These are phyloP conservation scores for human DNA, from an alignment of 2,113 vertebrate species.

Conservation along the genomic window DNA sequence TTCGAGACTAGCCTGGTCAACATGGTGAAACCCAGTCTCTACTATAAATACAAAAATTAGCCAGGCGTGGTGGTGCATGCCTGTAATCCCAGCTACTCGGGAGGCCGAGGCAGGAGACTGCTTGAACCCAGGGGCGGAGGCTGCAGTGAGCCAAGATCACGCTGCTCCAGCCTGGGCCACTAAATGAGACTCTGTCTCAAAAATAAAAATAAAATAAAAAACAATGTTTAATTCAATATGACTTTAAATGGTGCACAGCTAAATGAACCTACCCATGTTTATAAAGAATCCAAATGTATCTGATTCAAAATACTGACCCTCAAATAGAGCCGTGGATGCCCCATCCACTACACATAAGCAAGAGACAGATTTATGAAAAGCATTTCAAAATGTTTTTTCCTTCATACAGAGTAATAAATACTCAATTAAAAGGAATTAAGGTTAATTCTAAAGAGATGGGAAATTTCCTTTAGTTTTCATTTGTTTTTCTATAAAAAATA, in stretches of 20 bases:
- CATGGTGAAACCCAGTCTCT: too few species aligned
- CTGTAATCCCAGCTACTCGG: too few species aligned
- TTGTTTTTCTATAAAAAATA: neutral
- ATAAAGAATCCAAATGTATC: constrained; percentile 16
- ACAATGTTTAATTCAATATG: constrained; percentile 23
- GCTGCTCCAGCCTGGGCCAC: too few species aligned
- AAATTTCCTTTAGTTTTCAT: constrained; percentile 14
- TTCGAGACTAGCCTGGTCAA: too few species aligned
- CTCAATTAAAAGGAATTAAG: constrained; percentile 24
- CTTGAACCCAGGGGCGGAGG: too few species aligned
- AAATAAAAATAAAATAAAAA: neutral
- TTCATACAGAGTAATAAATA: neutral
- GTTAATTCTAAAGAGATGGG: neutral
- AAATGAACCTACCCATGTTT: constrained; percentile 32
- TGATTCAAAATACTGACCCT: constrained; percentile 2
- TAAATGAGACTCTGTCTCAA: too few species aligned
- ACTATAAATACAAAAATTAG: too few species aligned
- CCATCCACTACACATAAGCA: neutral
- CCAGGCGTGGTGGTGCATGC: accelerated
- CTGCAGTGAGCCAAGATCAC: too few species aligned
- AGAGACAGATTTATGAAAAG: neutral
- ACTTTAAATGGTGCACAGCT: constrained; percentile 36
- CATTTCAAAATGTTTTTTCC: neutral
- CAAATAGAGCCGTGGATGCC: neutral
- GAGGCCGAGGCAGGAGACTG: too few species aligned